Percentiles rank a stretch among this genome's conserved stretches.
These are phyloP conservation scores for Hyposoter dolosus DNA, from an alignment of 2,888 invertebrate species.

Conservation along the genomic window DNA sequence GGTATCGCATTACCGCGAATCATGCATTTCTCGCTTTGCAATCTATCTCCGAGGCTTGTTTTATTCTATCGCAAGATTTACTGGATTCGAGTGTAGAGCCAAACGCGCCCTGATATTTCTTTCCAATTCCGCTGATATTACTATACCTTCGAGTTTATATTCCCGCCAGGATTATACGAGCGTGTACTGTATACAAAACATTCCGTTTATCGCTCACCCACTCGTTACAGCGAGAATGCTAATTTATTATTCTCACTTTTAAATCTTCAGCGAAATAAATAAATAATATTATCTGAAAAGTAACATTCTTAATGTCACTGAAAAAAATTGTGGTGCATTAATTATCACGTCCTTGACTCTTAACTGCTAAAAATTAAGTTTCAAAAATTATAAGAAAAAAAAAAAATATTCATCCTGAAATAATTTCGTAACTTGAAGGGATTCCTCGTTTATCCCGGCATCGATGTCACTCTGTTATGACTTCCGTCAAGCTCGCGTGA, in stretches of 20 bases:
- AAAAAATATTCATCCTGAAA: not conserved
- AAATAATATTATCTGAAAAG: not conserved
- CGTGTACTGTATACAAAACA: not conserved
- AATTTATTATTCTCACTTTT: not conserved
- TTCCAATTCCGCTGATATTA: not conserved
- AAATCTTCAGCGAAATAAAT: not conserved
- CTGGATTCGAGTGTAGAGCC: not conserved
- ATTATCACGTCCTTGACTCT: not conserved
- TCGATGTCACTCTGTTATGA: conserved; percentile 73
- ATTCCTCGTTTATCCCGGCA: conserved; percentile 66
- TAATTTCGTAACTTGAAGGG: not conserved
- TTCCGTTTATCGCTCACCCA: conserved; percentile 2
- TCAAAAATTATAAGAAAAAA: not conserved
- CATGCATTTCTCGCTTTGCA: conserved; percentile 31
- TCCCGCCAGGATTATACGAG: conserved; percentile 16
- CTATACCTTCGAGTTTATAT: conserved; percentile 9
- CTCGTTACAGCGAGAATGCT: conserved; percentile 13
- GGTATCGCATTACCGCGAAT: conserved; percentile 31
- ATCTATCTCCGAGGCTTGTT: conserved; percentile 1
- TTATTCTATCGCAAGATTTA: conserved; percentile 18
- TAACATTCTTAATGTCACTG: not conserved
- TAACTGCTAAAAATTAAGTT: not conserved
- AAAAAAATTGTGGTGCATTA: not conserved
- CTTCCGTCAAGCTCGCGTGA: conserved; percentile 32
- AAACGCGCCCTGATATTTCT: conserved; percentile 16